Percentiles rank a stretch among this genome's conserved stretches.
These are phyloP conservation scores for Lethrus apterus DNA, from an alignment of 1,140 invertebrate species.

Conservation along the genomic window DNA sequence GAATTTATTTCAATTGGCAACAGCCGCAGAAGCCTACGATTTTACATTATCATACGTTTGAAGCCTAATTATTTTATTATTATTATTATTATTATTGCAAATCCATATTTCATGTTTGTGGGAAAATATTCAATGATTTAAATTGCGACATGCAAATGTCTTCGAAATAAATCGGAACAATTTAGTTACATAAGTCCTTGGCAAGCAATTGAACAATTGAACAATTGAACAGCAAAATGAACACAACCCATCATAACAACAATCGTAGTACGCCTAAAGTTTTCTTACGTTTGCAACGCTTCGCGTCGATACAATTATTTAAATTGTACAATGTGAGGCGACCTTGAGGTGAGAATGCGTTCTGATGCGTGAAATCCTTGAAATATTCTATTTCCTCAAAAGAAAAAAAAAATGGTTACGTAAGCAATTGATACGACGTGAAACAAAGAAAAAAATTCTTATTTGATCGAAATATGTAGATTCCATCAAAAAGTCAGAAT, in stretches of 20 bases:
- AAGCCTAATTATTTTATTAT: too few relatives aligned
- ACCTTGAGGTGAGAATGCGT: slow-evolving; percentile 9
- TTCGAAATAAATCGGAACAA: too few relatives aligned
- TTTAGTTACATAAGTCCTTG: not conserved
- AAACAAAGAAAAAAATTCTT: too few relatives aligned
- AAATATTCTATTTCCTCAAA: slow-evolving; percentile 8
- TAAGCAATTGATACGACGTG: too few relatives aligned
- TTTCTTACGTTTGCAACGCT: slow-evolving; percentile 4
- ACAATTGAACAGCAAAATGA: not conserved
- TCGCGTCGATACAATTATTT: not conserved
- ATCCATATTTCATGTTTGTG: too few relatives aligned
- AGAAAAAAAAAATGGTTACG: slow-evolving; percentile 9
- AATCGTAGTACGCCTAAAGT: not conserved
- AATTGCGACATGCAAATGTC: too few relatives aligned
- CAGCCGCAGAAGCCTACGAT: too few relatives aligned
- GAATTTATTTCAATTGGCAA: too few relatives aligned
- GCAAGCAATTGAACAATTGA: not conserved
- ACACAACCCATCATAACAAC: too few relatives aligned
- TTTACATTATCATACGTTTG: too few relatives aligned
- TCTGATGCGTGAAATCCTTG: slow-evolving; percentile 9
- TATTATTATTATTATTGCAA: too few relatives aligned
- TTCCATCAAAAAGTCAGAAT: not conserved
- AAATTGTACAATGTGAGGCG: not conserved
- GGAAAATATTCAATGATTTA: too few relatives aligned
- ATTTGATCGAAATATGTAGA: not conserved